Evolutionary conservation across 1,140 invertebrate species (phyloP), one percentile per base, ranked within the genome.

Genomic region (Drosophila grimshawi): DNA sequence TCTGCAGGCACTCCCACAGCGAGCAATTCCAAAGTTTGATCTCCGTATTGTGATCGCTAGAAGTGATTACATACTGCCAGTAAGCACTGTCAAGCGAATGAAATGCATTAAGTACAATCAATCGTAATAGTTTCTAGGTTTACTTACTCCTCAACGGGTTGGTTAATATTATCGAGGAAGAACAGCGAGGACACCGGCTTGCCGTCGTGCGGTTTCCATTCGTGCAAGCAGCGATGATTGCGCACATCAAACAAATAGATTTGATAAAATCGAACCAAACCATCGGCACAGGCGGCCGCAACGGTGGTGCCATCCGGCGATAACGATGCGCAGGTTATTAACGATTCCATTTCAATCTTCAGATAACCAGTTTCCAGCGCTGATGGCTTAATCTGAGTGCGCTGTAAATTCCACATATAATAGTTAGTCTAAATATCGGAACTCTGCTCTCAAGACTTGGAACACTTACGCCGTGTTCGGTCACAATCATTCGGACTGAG

Each of bases 1-100:
- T 98, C 93, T 99, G 98, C 11, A 98, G 93, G 89, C 98, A 98
- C 35, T 94, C 94, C 98, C 98, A 99, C 0, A 96, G 94, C 88
- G 98, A 96, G 92, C 98, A 99, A 5, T 97, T 97, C 97, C 98
- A 99, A 29, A 99, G 93, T 93, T 98, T 99, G 10, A 99, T 93
- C 86, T 97, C 97, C 0, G 96, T 96, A 93, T 98, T 98, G 86
- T 97, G 95, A 71, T 97, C 95, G 6, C 96, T 96, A 1, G 97
- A 97, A 2, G 98, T 99, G 11, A 99, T 94, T 3, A 97, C 97
- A 93, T 96, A 98, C 91, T 98, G 98, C 98, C 98, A 99, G 92
- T 92, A 92, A 4, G 91, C 66, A 29, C 86, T 89, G 55, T 27
- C 39, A 43, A 43, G 3, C 33, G 33, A 49, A 37, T 6, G 5